Conservation (phyloP, 1,140 invertebrate species). For the Dreissena rostriformis region DNA sequence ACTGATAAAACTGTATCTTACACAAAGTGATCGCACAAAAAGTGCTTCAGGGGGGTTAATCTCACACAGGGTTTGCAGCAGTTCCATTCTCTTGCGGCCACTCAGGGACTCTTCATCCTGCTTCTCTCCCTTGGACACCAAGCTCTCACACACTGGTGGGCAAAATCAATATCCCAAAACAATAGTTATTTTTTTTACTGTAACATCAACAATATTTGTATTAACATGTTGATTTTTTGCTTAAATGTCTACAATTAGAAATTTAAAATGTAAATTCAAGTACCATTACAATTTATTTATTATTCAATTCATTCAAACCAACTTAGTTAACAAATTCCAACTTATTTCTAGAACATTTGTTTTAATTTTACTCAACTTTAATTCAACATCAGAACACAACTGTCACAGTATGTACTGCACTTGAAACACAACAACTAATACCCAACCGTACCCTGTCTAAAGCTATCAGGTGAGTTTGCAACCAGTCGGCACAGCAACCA, state of each 20-base stretch:
- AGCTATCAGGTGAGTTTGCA: slow-evolving; percentile 96
- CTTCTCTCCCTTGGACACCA: slow-evolving; percentile 94
- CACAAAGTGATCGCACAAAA: slow-evolving; percentile 86
- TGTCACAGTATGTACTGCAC: too few relatives aligned
- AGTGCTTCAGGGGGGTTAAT: slow-evolving; percentile 95
- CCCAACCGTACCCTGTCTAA: slow-evolving; percentile 88
- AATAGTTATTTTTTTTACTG: slow-evolving; percentile 18
- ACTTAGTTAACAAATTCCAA: too few relatives aligned
- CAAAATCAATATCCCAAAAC: background rate
- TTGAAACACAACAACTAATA: too few relatives aligned
- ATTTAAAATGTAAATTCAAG: too few relatives aligned
- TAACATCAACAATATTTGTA: too few relatives aligned
- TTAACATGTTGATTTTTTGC: too few relatives aligned
- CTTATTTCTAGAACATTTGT: too few relatives aligned
- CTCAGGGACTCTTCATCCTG: slow-evolving; percentile 90
- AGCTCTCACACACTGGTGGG: slow-evolving; percentile 88
- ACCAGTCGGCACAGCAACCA: slow-evolving; percentile 93
- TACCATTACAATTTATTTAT: too few relatives aligned
- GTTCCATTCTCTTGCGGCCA: slow-evolving; percentile 86
- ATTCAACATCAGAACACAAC: too few relatives aligned
- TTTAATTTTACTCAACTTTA: too few relatives aligned
- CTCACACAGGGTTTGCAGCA: slow-evolving; percentile 91
- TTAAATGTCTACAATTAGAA: too few relatives aligned
- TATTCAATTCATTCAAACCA: too few relatives aligned
- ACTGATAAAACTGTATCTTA: slow-evolving; percentile 62